Evolutionary conservation across 1,140 invertebrate genomes (phyloP).

Genomic region (Drosophila nebulosa): DNA sequence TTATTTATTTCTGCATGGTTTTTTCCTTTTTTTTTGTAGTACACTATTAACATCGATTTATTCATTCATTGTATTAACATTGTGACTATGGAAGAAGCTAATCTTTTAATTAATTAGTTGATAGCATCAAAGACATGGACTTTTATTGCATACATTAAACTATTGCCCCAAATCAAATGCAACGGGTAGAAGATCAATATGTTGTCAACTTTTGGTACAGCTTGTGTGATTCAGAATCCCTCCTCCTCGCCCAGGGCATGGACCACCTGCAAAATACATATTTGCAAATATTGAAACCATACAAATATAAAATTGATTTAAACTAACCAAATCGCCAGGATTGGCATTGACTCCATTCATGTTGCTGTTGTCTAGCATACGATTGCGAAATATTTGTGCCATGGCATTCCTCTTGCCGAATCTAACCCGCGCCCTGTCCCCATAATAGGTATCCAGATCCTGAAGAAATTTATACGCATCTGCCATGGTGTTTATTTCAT

Average conservation of each 20-base stretch:
- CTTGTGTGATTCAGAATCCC: slow-evolving; percentile 24
- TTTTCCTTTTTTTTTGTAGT: not conserved
- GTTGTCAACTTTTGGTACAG: slow-evolving; percentile 17
- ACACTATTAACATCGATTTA: not conserved
- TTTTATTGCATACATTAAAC: slow-evolving; percentile 41
- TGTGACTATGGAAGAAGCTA: slow-evolving; percentile 20
- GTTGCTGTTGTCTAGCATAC: slow-evolving; percentile 38
- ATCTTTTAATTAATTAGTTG: slow-evolving; percentile 21
- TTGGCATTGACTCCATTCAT: slow-evolving; percentile 2
- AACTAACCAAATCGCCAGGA: slow-evolving; percentile 50
- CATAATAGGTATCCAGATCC: slow-evolving; percentile 76
- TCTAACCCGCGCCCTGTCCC: slow-evolving; percentile 66
- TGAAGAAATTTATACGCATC: slow-evolving; percentile 78
- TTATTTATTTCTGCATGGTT: not conserved
- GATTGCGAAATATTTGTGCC: slow-evolving; percentile 51
- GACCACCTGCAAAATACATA: slow-evolving; percentile 29
- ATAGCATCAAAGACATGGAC: slow-evolving; percentile 31
- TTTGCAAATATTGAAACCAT: not conserved
- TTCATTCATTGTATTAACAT: slow-evolving; percentile 42
- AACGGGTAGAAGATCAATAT: slow-evolving; percentile 19
- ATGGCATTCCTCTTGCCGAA: slow-evolving; percentile 58
- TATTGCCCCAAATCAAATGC: slow-evolving; percentile 56
- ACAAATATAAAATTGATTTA: not conserved
- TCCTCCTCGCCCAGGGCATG: slow-evolving; percentile 50
- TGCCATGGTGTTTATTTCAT: slow-evolving; percentile 74